Base-by-base conservation (phyloP, 2,888 invertebrate genomes). In the Patella ulyssiponensis region DNA sequence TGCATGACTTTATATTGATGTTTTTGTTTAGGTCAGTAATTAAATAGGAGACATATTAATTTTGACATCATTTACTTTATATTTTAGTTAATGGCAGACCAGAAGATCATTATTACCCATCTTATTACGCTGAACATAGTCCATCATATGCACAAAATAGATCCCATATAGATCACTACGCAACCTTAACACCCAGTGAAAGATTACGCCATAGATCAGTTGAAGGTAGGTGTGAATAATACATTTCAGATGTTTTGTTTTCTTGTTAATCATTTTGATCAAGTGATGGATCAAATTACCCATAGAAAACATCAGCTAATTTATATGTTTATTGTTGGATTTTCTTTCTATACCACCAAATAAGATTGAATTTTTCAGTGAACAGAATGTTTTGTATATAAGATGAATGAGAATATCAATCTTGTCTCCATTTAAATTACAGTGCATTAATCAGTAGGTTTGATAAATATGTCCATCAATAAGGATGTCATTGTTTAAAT, bases 131-230 rank as follows among this genome's bases (percentile, higher is more conserved):
- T 44, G 86, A 88, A 71, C 85, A 87, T 58, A 79, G 84, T 17
- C 80, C 83, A 15, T 79, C 93, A 92, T 92, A 83, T 90, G 91
- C 27, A 17, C 82, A 81, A 75, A 84, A 79, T 74, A 85, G 89
- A 64, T 82, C 89, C 52, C 86, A 86, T 77, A 90, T 90, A 51
- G 90, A 91, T 78, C 88, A 88, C 3, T 91, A 90, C 76, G 90
- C 90, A 58, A 90, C 91, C 17, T 81, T 91, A 76, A 90, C 90
- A 12, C 90, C 90, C 11, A 89, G 88, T 75, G 91, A 91, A 80
- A 79, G 90, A 74, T 77, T 88, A 69, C 81, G 86, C n/a, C 80
- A 83, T 33, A 81, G 85, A 69, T 73, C 85, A 4, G 83, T 83
- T 4, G 79, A 81, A 71, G 85, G 86, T 86, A 77, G 73, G 79